Evolutionary conservation across 2,888 invertebrate species (phyloP).

Genomic region (Agrotis clavis): DNA sequence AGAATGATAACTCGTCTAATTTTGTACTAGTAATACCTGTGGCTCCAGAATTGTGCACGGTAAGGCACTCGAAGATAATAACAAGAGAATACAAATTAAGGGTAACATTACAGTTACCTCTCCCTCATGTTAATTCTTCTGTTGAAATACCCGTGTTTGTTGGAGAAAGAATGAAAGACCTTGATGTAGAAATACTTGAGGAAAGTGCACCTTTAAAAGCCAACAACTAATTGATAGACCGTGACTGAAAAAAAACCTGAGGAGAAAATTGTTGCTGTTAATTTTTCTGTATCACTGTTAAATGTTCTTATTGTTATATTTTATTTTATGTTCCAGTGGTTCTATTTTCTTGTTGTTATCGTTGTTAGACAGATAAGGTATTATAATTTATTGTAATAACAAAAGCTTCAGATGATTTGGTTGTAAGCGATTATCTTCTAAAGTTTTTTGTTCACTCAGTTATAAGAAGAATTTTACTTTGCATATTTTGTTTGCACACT

Average conservation of each 20-base stretch:
- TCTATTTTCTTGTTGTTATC: conserved; percentile 10
- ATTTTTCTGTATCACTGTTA: neutral
- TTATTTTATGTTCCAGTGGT: neutral
- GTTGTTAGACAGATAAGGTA: conserved; percentile 13
- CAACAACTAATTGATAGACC: neutral
- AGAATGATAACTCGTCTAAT: conserved; percentile 13
- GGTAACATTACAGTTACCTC: conserved; percentile 46
- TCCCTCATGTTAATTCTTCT: conserved; percentile 45
- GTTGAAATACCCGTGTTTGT: conserved; percentile 47
- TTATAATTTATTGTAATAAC: conserved; percentile 12
- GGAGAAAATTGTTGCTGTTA: neutral
- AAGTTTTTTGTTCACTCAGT: neutral
- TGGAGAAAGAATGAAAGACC: conserved; percentile 32
- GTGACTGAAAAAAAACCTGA: conserved; percentile 15
- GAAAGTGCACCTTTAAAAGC: neutral
- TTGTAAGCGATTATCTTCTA: neutral
- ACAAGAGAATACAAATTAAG: conserved; percentile 45
- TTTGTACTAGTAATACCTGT: conserved; percentile 29
- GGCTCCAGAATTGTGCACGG: conserved; percentile 27
- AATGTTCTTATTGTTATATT: no score
- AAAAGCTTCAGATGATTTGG: no score
- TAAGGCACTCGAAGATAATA: conserved; percentile 51
- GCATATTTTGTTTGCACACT: neutral
- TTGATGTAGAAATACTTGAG: neutral
- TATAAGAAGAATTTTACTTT: neutral